These are phyloP conservation scores for Sepiola atlantica DNA, from an alignment of 2,888 invertebrate species.

Conservation along the genomic window DNA sequence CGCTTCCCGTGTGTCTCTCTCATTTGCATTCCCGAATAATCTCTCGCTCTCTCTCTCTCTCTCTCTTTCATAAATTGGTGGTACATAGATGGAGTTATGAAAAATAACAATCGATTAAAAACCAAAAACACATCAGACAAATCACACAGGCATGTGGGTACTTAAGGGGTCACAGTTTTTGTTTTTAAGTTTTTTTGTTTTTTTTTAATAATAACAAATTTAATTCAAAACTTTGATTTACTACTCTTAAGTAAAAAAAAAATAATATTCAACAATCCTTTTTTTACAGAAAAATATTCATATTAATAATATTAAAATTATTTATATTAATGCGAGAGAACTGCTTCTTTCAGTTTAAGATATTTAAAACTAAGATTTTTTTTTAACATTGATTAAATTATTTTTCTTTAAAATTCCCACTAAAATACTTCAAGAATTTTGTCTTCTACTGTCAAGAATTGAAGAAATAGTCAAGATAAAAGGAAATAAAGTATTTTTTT, in stretches of 20 bases:
- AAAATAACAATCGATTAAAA: background rate
- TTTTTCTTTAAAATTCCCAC: too few relatives aligned
- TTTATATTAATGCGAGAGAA: background rate
- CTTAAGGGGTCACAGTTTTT: background rate
- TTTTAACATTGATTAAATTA: background rate
- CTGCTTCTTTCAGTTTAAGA: background rate
- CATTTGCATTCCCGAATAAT: too few relatives aligned
- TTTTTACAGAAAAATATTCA: too few relatives aligned
- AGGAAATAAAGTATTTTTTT: background rate
- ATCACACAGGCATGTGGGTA: constrained; percentile 10
- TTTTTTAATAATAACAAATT: background rate
- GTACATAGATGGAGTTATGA: background rate
- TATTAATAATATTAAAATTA: too few relatives aligned
- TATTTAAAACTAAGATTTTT: background rate
- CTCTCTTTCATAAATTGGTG: background rate
- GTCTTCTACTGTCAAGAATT: background rate
- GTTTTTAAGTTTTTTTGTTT: too few relatives aligned
- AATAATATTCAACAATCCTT: background rate
- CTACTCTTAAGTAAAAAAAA: background rate
- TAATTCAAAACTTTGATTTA: background rate
- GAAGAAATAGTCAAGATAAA: background rate
- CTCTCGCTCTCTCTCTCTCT: background rate
- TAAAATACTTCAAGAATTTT: background rate
- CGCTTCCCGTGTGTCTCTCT: background rate
- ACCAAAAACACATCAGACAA: background rate